Evolutionary conservation across 2,797 vertebrate species (phyloP), one percentile per base, ranked within the genome.

Genomic region (Syncerus caffer): DNA sequence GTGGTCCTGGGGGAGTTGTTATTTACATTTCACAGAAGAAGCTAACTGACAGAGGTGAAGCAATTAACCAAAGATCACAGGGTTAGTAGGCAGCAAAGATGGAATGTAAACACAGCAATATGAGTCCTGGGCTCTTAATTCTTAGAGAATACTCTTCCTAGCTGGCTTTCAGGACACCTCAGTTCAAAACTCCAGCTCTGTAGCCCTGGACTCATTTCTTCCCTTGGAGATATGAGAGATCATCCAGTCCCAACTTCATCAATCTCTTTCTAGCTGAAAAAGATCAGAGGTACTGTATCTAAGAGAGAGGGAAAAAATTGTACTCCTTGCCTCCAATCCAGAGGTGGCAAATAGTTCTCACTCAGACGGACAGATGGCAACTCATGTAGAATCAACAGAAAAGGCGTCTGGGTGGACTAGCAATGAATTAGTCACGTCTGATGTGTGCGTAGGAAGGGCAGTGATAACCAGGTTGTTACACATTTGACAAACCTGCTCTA

Each of bases 281-380:
- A 85, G 13, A 71, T 85, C 14, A 57, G 34, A 25, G 9, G 8
- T 1, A 23, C 15, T 2, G n/a, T 0, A 3, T 76, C n/a, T 7
- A 47, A 55, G 55, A 85, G 8, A 79, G 11, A 50, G 7, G 6
- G 21, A 53, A 89, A 53, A 45, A 58, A 60, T 45, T 34, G 71
- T 62, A 51, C 19, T 12, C 10, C 11, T n/a, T 34, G 31, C 2
- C 3, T 23, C 2, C 27, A 45, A 11, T 42, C 16, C 57, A 34
- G 55, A 55, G 67, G 47, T 8, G 19, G 29, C 9, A 89, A 64
- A 23, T 12, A n/a, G 31, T 50, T 58, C 21, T 62, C 45, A 7
- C 45, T 50, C 12, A 13, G 38, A 42, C 0, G 29, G 21, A 34
- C 4, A 0, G 15, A 23, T 2, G 16, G 27, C 19, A 16, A 34